Conservation (phyloP, 2,888 invertebrate genomes). For the Leptodirus hochenwartii region DNA sequence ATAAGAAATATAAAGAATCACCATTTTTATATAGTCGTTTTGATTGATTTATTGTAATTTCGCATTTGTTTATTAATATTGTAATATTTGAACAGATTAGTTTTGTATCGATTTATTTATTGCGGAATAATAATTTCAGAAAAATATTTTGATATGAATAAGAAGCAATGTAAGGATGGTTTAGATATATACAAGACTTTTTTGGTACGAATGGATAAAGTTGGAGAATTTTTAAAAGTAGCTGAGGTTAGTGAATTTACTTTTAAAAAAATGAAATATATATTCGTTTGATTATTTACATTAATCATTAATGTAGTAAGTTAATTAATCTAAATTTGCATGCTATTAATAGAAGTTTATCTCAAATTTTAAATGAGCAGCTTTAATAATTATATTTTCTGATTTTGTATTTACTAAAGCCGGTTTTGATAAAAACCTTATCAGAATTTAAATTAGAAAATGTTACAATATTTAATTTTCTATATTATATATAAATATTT, state of each 20-base stretch:
- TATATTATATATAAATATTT: too few relatives aligned
- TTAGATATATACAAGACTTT: constrained; percentile 98
- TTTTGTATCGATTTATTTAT: too few relatives aligned
- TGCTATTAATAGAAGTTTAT: constrained; percentile 1
- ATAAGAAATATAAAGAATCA: too few relatives aligned
- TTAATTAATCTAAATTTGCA: background rate
- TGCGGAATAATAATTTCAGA: constrained; percentile 39
- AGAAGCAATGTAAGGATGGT: constrained; percentile 95
- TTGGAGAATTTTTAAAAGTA: constrained; percentile 92
- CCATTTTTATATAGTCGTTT: too few relatives aligned
- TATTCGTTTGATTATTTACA: background rate
- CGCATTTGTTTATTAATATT: too few relatives aligned
- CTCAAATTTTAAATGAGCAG: background rate
- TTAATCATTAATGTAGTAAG: background rate
- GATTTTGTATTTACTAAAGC: too few relatives aligned
- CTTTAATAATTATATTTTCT: background rate
- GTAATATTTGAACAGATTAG: too few relatives aligned
- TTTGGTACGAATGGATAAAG: constrained; percentile 94
- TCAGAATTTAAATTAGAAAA: background rate
- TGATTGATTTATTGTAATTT: too few relatives aligned
- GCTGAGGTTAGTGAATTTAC: constrained; percentile 33
- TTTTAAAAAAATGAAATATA: background rate
- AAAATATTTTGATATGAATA: constrained; percentile 99
- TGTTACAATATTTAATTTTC: too few relatives aligned
- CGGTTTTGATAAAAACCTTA: background rate